Evolutionary conservation across 2,888 invertebrate genomes (phyloP).

Genomic region (Spisula subtruncata): DNA sequence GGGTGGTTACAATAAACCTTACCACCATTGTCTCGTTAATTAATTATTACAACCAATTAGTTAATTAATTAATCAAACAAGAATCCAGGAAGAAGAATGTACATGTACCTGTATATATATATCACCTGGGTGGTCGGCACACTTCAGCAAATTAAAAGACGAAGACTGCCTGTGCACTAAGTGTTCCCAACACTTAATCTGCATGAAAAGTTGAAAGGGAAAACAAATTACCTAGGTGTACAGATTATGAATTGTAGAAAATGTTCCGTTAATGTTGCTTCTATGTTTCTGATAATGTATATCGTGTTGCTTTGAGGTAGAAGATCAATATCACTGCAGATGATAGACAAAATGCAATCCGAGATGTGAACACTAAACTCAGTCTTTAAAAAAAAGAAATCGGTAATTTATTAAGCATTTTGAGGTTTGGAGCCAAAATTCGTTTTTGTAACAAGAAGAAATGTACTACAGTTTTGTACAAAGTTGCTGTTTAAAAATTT

Average conservation of each 20-base stretch:
- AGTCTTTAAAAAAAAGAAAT: neutral
- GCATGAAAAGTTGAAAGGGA: neutral
- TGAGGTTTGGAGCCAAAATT: too few species aligned
- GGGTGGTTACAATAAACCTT: neutral
- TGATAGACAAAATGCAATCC: constrained; percentile 4
- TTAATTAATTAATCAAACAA: neutral
- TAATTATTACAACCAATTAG: neutral
- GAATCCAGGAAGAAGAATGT: neutral
- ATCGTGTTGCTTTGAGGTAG: neutral
- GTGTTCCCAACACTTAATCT: neutral
- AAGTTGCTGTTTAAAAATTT: too few species aligned
- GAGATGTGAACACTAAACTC: neutral
- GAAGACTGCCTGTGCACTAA: neutral
- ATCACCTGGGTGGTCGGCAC: neutral
- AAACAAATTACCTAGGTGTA: neutral
- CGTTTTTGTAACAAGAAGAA: too few species aligned
- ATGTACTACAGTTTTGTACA: too few species aligned
- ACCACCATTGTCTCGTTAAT: neutral
- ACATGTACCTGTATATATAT: neutral
- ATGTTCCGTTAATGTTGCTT: neutral
- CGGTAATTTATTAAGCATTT: too few species aligned
- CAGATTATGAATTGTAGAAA: neutral
- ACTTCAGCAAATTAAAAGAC: neutral
- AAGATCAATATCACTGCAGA: neutral
- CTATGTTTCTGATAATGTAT: neutral